Conservation (phyloP, 30 jellyfish, hydroid and myxozoan species). For the Aurelia coerulea region DNA sequence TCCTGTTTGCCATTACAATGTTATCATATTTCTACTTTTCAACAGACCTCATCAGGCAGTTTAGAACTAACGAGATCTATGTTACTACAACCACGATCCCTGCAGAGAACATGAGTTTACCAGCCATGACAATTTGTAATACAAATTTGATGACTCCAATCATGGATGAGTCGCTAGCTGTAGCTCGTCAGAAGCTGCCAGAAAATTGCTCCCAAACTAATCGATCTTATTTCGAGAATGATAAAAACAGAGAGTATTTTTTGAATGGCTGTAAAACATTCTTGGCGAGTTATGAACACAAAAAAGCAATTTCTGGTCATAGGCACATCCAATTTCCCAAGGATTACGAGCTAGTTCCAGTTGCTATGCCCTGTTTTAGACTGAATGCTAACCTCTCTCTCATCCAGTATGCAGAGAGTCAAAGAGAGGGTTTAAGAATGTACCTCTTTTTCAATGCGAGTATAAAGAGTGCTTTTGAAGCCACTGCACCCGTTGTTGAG, state of each 20-base stretch:
- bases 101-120: not conserved
- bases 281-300: conserved; percentile 1
- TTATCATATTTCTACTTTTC: not conserved
- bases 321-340: conserved; percentile 15
- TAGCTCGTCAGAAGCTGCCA: conserved; percentile 28
- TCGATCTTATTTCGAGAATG: conserved; percentile 4
- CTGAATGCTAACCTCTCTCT: conserved; percentile 1
- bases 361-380: conserved; percentile 45
- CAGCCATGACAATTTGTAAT: conserved; percentile 60
- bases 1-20: conserved; percentile 13
- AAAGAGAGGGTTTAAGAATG: conserved; percentile 28
- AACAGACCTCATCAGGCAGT: not conserved
- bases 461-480: not conserved
- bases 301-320: not conserved
- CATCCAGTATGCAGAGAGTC: conserved; percentile 21
- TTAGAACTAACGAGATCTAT: conserved; percentile 5
- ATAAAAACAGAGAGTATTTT: conserved; percentile 35
- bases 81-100: not conserved
- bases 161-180: not conserved
- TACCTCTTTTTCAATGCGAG: conserved; percentile 15
- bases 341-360: not conserved
- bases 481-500: not conserved
- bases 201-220: conserved; percentile 27
- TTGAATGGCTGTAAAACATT: conserved; percentile 20
- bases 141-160: not conserved